phyloP scores from a whole-genome alignment of 2,797 vertebrate species.

The Melanotaenia trifasciata region DNA sequence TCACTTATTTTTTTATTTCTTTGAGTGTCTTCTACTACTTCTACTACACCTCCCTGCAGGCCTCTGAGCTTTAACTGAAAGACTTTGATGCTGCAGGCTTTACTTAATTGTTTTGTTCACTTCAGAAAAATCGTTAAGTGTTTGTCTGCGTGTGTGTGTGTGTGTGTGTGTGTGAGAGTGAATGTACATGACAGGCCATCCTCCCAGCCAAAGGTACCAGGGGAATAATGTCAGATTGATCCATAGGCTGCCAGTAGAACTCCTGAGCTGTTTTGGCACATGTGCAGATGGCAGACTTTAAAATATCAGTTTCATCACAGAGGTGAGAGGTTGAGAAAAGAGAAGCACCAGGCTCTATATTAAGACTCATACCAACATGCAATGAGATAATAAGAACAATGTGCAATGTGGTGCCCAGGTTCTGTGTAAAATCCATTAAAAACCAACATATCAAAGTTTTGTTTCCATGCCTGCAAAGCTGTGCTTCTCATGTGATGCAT shows the following conservation, averaged over 20 bases:
- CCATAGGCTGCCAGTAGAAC: slow-evolving; percentile 66
- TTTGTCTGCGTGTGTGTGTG: slow-evolving; percentile 15
- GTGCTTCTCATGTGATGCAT: neutral
- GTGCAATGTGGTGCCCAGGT: neutral
- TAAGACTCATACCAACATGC: slow-evolving; percentile 61
- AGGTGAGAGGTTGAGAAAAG: slow-evolving; percentile 68
- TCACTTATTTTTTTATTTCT: slow-evolving; percentile 55
- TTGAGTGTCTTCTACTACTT: slow-evolving; percentile 59
- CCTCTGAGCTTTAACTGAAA: slow-evolving; percentile 57
- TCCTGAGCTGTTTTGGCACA: slow-evolving; percentile 71
- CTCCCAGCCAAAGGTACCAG: slow-evolving; percentile 48
- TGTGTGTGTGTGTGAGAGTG: slow-evolving; percentile 4
- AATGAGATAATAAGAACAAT: slow-evolving; percentile 31
- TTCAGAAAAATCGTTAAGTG: slow-evolving; percentile 77
- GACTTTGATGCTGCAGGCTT: slow-evolving; percentile 61
- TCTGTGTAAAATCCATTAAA: neutral
- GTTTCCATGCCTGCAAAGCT: slow-evolving; percentile 2
- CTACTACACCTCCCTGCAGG: slow-evolving; percentile 53
- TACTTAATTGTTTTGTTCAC: slow-evolving; percentile 82
- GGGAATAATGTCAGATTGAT: slow-evolving; percentile 80
- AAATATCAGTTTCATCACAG: slow-evolving; percentile 74
- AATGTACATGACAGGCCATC: slow-evolving; percentile 20
- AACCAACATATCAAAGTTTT: neutral
- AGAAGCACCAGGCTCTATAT: slow-evolving; percentile 49
- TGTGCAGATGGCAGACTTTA: slow-evolving; percentile 79